Evolutionary conservation across 2,113 vertebrate genomes (phyloP).

Genomic region (Myodes glareolus): DNA sequence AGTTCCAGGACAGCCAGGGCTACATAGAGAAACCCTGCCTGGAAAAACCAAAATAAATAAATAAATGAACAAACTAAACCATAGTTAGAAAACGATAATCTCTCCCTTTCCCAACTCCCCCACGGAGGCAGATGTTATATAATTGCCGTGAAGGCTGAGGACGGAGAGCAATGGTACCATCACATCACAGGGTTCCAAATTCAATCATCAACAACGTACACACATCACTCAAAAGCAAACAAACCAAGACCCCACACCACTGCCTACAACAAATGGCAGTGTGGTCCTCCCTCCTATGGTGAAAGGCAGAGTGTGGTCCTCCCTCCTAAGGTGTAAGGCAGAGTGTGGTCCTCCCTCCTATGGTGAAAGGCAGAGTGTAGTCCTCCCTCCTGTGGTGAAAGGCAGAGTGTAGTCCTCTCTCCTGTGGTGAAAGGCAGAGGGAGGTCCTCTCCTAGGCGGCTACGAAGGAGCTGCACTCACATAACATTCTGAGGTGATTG

Average conservation of each 20-base stretch:
- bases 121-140: not conserved
- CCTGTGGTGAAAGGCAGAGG: not conserved
- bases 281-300: not conserved
- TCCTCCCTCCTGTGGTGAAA: not conserved
- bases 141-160: not conserved
- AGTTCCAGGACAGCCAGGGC: too few relatives aligned
- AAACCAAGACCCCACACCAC: not conserved
- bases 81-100: not conserved
- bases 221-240: not conserved
- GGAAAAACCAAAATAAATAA: too few relatives aligned
- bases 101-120: not conserved
- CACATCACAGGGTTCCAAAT: not conserved
- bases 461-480: not conserved
- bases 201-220: not conserved
- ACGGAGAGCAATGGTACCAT: not conserved
- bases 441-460: not conserved
- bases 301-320: not conserved
- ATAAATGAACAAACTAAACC: not conserved
- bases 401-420: not conserved
- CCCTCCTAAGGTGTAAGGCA: not conserved
- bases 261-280: not conserved
- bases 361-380: not conserved
- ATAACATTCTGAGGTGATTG: not conserved
- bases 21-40: too few relatives aligned
- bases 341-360: not conserved